Evolutionary conservation across 2,113 vertebrate species (phyloP).

Genomic region (Nannospalax galili): DNA sequence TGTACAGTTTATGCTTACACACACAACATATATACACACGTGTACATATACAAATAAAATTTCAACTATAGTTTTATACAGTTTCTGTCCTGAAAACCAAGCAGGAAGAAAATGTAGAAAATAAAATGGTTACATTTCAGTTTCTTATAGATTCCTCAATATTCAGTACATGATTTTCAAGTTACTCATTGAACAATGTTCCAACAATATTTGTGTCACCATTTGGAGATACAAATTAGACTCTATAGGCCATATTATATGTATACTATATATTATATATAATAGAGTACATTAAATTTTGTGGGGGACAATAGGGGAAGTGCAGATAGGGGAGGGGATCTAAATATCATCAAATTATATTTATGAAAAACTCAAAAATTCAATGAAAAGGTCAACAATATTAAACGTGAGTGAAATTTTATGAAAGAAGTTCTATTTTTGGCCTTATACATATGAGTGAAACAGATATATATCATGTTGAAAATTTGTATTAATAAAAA

Average conservation of each 20-base stretch:
- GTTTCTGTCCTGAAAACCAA: not conserved
- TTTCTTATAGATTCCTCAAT: not conserved
- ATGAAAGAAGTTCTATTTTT: not conserved
- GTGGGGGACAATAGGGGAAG: too few species aligned
- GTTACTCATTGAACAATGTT: not conserved
- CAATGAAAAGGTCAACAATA: not conserved
- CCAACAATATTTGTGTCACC: too few species aligned
- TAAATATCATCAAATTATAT: too few species aligned
- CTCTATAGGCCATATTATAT: too few species aligned
- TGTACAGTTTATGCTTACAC: not conserved
- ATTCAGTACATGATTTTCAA: not conserved
- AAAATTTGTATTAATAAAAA: not conserved
- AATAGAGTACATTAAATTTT: too few species aligned
- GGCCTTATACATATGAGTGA: not conserved
- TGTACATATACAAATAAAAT: not conserved
- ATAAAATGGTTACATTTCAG: not conserved
- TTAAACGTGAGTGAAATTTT: not conserved
- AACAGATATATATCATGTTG: not conserved
- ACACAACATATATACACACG: not conserved
- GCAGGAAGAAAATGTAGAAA: not conserved
- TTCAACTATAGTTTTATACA: not conserved
- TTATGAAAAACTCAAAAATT: too few species aligned
- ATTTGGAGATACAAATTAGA: too few species aligned
- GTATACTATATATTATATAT: too few species aligned
- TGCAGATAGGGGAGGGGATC: too few species aligned